Base-by-base conservation (phyloP, 2,888 invertebrate species). In the Parnassius apollo region DNA sequence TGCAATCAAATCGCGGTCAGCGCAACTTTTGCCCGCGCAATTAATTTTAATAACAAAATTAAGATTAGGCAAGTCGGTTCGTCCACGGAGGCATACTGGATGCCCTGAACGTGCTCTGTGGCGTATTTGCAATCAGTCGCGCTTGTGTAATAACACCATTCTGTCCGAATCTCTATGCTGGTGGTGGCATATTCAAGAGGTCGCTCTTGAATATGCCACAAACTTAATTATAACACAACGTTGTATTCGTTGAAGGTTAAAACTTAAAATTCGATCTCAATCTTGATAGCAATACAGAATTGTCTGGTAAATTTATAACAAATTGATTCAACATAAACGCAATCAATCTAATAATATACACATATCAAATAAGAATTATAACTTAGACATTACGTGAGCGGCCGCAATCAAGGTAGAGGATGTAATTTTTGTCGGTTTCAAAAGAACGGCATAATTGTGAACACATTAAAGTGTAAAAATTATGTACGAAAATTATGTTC, bases 111-210 rank as follows among this genome's bases (percentile, higher is more conserved):
- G 76, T 78, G 79, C 74, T 65, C 65, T 71, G 67, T 72, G 68
- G 73, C 66, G 68, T 75, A 80, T 75, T 78, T 72, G 81, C 84
- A 86, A 84, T 82, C 83, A 75, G 73, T 79, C 76, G 77, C 22
- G 57, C 65, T 84, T 83, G 71, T 66, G 82, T 75, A 84, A 84
- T 70, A 46, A 35, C 61, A 22, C 64, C 69, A 69, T 67, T 56
- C 65, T 66, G 63, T 64, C 63, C 61, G 69, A 63, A 51, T 66
- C 64, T 35, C 35, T 35, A 7, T 7, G 35, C 35, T 7, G 35
- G 4, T 35, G 35, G 35, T 65, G 65, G 65, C 71, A 35, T 35
- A 35, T 35, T 35, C 7, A 35, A 7, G 35, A 35, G 35, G 7
- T 0, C 35, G 1, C 66, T 68, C 66, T 67, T 65, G 48, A 13